phyloP scores from a whole-genome alignment of 2,113 vertebrate species.

The Aepyceros melampus region DNA sequence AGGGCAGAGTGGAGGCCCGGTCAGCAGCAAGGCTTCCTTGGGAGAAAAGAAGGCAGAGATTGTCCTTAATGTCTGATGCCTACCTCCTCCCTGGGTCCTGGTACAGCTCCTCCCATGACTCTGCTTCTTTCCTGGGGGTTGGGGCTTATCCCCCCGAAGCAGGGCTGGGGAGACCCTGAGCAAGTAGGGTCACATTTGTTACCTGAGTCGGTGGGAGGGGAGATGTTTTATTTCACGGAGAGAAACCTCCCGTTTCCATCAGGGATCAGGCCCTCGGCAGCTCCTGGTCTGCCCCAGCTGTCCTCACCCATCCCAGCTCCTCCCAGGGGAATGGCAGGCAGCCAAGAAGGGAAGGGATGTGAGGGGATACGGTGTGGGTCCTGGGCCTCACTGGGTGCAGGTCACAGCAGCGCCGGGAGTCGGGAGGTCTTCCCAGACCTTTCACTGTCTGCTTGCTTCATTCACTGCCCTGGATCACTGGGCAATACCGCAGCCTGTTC shows the following conservation, averaged over 20 bases:
- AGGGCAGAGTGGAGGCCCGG: not conserved
- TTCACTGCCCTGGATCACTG: not conserved
- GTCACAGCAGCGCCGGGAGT: not conserved
- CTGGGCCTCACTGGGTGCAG: not conserved
- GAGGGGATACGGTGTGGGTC: no score
- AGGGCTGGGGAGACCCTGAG: not conserved
- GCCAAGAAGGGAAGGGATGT: not conserved
- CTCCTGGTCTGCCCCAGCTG: not conserved
- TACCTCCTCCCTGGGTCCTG: not conserved
- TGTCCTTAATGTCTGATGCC: not conserved
- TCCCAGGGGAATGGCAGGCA: not conserved
- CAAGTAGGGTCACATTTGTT: not conserved
- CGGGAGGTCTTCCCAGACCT: not conserved
- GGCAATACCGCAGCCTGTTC: not conserved
- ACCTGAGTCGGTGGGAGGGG: rapidly evolving
- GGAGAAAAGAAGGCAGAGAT: not conserved
- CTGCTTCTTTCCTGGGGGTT: not conserved
- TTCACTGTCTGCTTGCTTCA: not conserved
- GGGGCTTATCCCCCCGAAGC: rapidly evolving
- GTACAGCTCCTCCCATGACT: not conserved
- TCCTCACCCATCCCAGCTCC: not conserved
- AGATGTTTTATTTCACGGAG: no score
- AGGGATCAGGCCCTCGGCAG: not conserved
- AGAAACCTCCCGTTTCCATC: not conserved
- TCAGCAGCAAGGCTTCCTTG: not conserved